Evolutionary conservation across 2,888 invertebrate genomes (phyloP), one percentile per base, ranked within the genome.

Genomic region (Portevinia maculata): DNA sequence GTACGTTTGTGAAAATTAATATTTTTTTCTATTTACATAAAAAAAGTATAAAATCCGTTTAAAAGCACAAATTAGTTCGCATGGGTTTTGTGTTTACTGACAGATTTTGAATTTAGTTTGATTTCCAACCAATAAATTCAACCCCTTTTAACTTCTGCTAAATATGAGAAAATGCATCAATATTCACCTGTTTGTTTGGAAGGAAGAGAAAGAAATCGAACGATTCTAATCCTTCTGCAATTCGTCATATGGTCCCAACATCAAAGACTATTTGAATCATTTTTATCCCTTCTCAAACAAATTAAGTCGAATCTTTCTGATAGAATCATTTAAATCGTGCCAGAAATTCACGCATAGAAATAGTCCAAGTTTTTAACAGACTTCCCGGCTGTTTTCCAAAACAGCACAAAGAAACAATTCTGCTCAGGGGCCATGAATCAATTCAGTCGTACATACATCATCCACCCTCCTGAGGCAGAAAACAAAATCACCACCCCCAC

Each of bases 371-470:
- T 19, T 30, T 30, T 44, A 41, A 32, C 32, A 41, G 53, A 39
- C 41, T 59, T 59, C 30, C 59, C n/a, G n/a, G n/a, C n/a, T n/a
- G n/a, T n/a, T n/a, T n/a, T n/a, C n/a, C n/a, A n/a, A 48, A 48
- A 11, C 15, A 8, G 28, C 24, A 67, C 53, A 65, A 46, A 32
- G 53, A 73, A 71, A 46, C 44, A 62, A 46, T 64, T 59, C 50
- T 30, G 39, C 32, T 59, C 50, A 39, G 48, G 46, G 30, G 19
- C 21, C 59, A 59, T 59, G 59, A 70, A 70, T 70, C 59, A 70
- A 59, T 70, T 24, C 24, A 28, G 39, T 59, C 59, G 48, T 59
- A 70, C 17, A 30, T 52, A 3, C 48, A n/a, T n/a, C n/a, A n/a
- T 62, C 9, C 19, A 13, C 37, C 19, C 64, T 19, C 39, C 48